Percentiles rank a stretch among this genome's conserved stretches.
These are phyloP conservation scores for Drosophila cognata DNA, from an alignment of 2,888 invertebrate species.

Conservation along the genomic window DNA sequence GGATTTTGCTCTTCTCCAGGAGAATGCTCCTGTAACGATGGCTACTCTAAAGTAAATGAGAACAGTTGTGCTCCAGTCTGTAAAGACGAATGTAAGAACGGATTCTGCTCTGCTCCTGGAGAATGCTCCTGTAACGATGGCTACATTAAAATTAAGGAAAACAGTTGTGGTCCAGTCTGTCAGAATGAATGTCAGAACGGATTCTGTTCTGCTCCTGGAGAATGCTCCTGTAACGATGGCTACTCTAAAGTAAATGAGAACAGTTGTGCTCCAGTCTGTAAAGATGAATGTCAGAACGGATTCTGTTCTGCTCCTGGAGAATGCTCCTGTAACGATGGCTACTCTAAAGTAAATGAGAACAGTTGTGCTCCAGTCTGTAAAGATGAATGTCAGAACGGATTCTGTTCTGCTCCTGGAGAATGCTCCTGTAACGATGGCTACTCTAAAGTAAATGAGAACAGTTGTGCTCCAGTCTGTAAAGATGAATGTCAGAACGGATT, in stretches of 20 bases:
- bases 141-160: not conserved
- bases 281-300: slow-evolving; percentile 24
- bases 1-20: slow-evolving; percentile 17
- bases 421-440: slow-evolving; percentile 12
- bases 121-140: slow-evolving; percentile 26
- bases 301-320: slow-evolving; percentile 8
- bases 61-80: slow-evolving; percentile 81
- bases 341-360: not conserved
- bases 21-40: slow-evolving; percentile 10
- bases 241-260: not conserved
- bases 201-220: slow-evolving; percentile 26
- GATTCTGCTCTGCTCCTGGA: slow-evolving; percentile 32
- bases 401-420: slow-evolving; percentile 7
- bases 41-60: not conserved
- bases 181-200: slow-evolving; percentile 31
- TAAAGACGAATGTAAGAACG: slow-evolving; percentile 46
- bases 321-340: slow-evolving; percentile 9
- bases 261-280: not conserved
- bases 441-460: not conserved
- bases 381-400: slow-evolving; percentile 25
- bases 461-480: slow-evolving; percentile 13
- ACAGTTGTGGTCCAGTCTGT: slow-evolving; percentile 1
- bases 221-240: slow-evolving; percentile 26
- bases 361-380: slow-evolving; percentile 14
- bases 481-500: slow-evolving; percentile 21